Conservation (phyloP, 2,888 invertebrate species). For the Metopia argyrocephala region DNA sequence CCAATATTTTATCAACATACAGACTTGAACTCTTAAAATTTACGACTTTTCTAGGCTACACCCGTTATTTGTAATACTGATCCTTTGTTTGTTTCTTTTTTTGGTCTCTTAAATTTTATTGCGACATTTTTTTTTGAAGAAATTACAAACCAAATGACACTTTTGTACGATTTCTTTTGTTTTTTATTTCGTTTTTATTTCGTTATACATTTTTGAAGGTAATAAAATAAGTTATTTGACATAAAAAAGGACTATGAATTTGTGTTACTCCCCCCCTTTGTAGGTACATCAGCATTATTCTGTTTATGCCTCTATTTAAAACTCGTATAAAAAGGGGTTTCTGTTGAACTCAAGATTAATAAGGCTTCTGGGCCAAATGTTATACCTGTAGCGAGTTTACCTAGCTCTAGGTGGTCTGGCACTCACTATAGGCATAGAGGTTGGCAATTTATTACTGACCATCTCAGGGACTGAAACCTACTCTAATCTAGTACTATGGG, state of each 20-base stretch:
- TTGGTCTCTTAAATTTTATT: constrained; percentile 58
- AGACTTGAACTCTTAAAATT: background rate
- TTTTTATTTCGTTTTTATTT: background rate
- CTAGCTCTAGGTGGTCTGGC: too few species aligned
- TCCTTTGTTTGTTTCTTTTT: constrained; percentile 21
- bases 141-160: constrained; percentile 55
- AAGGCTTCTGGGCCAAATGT: too few species aligned
- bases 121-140: constrained; percentile 40
- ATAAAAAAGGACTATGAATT: background rate
- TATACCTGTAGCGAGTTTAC: too few species aligned
- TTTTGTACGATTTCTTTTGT: constrained; percentile 1
- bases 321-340: too few species aligned
- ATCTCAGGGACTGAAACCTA: too few species aligned
- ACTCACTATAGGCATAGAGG: too few species aligned
- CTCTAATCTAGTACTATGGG: too few species aligned
- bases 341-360: too few species aligned
- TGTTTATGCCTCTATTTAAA: background rate
- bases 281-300: background rate
- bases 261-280: background rate
- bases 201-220: background rate
- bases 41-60: constrained; percentile 8
- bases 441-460: too few species aligned
- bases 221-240: background rate
- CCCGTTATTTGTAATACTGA: background rate
- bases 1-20: constrained; percentile 25